Base-by-base conservation (phyloP, 2,888 invertebrate species). In the Cerceris rybyensis region DNA sequence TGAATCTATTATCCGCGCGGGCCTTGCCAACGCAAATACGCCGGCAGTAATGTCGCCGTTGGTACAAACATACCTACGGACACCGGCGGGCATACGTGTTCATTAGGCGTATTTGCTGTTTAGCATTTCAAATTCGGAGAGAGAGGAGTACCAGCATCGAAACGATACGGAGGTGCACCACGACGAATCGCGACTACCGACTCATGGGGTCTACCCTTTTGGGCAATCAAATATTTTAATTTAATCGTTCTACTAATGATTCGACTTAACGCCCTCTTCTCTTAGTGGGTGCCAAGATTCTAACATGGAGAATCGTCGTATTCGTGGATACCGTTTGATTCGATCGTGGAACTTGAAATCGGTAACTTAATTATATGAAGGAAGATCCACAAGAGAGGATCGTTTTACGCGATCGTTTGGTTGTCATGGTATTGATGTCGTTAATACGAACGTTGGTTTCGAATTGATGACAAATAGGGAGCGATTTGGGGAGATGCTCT, bases 191-290 rank as follows among this genome's bases (percentile, higher is more conserved):
- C 67, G 71, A n/a, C 75, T 59, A 41, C 71, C 75, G 52, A 55
- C 63, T 54, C 28, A 14, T 28, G 7, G 50, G 69, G 46, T 68
- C 64, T 63, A 78, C 80, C 82, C 86, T 87, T 88, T 88, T 77
- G 87, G 28, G 91, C 91, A 92, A 92, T 92, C 91, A 92, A 92
- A 92, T 92, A 92, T 92, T 92, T 92, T 92, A 92, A 92, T 92
- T 92, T 82, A 89, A 91, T 91, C 90, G 87, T 75, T 79, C 82
- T 84, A 84, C 90, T 91, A 90, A 91, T 90, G 91, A 90, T 87
- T 82, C 84, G 82, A 76, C 88, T 88, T 85, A 84, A 28, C 28
- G 28, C 4, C 28, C 28, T 88, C 86, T 81, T 82, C 78, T 78
- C 58, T 67, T 55, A 73, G 63, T 74, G 69, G 66, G 69, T 58